phyloP scores from a whole-genome alignment of 2,888 invertebrate genomes.

The Caradrina clavipalpis region DNA sequence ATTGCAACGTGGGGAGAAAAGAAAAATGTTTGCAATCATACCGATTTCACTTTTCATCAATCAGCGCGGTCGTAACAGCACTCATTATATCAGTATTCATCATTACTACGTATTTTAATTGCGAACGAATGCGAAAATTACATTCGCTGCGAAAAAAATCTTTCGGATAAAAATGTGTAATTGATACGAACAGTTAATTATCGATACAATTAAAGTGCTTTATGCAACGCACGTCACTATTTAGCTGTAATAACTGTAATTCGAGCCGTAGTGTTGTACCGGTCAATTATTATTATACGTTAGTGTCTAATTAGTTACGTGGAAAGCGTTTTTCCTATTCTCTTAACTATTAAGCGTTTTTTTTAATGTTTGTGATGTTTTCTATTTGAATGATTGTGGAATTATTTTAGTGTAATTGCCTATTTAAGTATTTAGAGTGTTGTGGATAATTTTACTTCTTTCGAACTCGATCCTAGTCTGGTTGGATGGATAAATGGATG shows the following conservation, averaged over 20 bases:
- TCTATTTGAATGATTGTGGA: too few relatives aligned
- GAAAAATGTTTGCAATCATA: constrained; percentile 41
- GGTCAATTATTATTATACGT: constrained; percentile 16
- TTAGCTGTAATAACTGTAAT: constrained; percentile 46
- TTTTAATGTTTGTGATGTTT: too few relatives aligned
- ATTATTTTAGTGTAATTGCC: too few relatives aligned
- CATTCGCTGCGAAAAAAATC: constrained; percentile 31
- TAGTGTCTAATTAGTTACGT: constrained; percentile 11
- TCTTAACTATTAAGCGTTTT: background rate
- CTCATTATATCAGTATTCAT: constrained; percentile 66
- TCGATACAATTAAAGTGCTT: constrained; percentile 61
- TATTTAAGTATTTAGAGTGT: too few relatives aligned
- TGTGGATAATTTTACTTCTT: too few relatives aligned
- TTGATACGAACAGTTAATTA: constrained; percentile 59
- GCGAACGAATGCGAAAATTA: constrained; percentile 58
- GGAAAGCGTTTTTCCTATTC: background rate
- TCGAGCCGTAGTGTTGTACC: constrained; percentile 19
- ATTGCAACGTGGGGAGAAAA: constrained; percentile 43
- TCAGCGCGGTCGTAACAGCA: constrained; percentile 59
- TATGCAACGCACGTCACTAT: constrained; percentile 55
- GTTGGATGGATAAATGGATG: too few relatives aligned
- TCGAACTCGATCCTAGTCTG: too few relatives aligned
- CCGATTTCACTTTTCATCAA: constrained; percentile 72
- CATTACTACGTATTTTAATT: constrained; percentile 72
- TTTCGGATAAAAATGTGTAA: constrained; percentile 58